Evolutionary conservation across 2,113 vertebrate species (phyloP).

Genomic region (Mastomys coucha): DNA sequence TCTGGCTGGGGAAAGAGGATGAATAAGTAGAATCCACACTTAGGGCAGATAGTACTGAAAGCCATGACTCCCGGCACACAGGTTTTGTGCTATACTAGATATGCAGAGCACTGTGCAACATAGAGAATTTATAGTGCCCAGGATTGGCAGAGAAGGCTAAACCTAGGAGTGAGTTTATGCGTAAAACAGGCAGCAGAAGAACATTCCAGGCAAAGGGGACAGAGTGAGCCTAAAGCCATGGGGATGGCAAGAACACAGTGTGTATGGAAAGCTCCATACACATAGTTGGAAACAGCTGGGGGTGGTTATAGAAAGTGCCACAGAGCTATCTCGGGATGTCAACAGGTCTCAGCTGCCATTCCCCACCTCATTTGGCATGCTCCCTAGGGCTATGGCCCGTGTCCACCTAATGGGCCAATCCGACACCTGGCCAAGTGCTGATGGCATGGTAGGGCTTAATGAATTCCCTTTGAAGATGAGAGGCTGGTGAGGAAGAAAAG

Average conservation of each 20-base stretch:
- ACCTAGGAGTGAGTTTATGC: neutral
- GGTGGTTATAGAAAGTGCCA: constrained; percentile 40
- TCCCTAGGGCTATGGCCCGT: constrained; percentile 35
- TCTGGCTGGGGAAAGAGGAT: neutral
- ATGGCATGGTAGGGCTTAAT: constrained; percentile 42
- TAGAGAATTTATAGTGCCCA: neutral
- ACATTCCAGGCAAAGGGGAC: constrained; percentile 9
- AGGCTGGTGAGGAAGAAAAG: constrained; percentile 65
- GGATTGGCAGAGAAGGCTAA: neutral
- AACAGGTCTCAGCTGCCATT: constrained; percentile 54
- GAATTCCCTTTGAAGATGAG: constrained; percentile 82
- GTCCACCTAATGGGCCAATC: constrained; percentile 66
- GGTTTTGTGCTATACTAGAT: neutral
- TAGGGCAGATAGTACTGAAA: neutral
- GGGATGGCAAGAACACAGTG: neutral
- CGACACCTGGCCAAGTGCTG: constrained; percentile 64
- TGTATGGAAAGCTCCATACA: neutral
- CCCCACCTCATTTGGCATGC: constrained; percentile 14
- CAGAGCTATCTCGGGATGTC: neutral
- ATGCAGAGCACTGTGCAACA: neutral
- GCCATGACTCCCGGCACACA: neutral
- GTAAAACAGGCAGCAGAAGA: neutral
- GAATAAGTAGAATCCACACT: neutral
- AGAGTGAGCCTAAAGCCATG: constrained; percentile 1
- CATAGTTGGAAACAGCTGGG: constrained; percentile 49